A percentile compares a stretch with the other conserved stretches of the same genome.
Conservation (phyloP, 1,140 invertebrate genomes). For the Sinella curviseta region DNA sequence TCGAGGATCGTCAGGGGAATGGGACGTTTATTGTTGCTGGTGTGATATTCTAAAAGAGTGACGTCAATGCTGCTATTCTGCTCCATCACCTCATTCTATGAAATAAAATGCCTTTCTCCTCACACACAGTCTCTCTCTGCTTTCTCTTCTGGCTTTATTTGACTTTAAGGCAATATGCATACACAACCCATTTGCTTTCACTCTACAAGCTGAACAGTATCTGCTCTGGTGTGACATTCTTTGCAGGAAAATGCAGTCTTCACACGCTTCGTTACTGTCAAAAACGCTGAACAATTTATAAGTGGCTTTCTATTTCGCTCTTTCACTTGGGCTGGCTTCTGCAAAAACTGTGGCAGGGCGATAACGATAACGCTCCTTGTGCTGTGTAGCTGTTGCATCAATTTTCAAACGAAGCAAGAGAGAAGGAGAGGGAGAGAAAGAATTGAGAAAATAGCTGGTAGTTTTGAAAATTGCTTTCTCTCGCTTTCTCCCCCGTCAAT, state of each 20-base stretch:
- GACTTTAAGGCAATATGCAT: too few species aligned
- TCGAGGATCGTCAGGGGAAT: too few species aligned
- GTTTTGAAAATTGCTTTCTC: not conserved
- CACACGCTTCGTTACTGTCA: slow-evolving; percentile 14
- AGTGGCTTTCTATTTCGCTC: not conserved
- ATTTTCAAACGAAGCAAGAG: not conserved
- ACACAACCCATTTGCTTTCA: too few species aligned
- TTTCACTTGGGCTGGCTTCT: too few species aligned
- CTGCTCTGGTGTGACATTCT: not conserved
- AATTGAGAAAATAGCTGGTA: not conserved
- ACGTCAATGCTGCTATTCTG: too few species aligned
- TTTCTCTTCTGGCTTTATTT: too few species aligned
- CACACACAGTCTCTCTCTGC: too few species aligned
- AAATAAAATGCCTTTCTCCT: too few species aligned
- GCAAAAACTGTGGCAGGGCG: too few species aligned
- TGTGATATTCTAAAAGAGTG: too few species aligned
- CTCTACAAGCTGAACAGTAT: not conserved
- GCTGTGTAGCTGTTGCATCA: not conserved
- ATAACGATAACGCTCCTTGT: not conserved
- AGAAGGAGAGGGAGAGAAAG: not conserved
- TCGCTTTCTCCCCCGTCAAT: not conserved
- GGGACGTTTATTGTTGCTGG: too few species aligned
- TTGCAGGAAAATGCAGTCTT: slow-evolving; percentile 6
- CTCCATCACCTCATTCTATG: too few species aligned
- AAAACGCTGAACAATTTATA: not conserved